Conservation (phyloP, 2,888 invertebrate species). For the Nemoura dubitans region DNA sequence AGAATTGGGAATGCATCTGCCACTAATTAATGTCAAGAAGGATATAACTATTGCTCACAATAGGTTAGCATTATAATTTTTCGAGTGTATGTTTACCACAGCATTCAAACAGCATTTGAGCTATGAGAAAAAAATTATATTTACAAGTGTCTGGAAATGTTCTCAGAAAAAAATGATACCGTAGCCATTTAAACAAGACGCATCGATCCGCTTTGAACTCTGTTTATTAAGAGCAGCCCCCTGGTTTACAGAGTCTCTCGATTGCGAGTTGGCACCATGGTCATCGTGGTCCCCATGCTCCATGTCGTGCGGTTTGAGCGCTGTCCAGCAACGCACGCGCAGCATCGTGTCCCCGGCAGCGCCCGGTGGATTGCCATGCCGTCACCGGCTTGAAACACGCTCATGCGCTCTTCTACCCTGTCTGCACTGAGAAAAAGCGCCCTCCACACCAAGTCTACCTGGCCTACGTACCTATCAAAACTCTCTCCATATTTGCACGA, state of each 20-base stretch:
- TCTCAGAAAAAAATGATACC: no score
- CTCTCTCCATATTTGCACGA: neutral
- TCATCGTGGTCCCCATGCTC: slow-evolving; percentile 56
- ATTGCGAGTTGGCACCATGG: slow-evolving; percentile 54
- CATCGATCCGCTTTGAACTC: no score
- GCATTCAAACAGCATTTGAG: no score
- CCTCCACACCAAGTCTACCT: neutral
- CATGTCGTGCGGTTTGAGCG: slow-evolving; percentile 58
- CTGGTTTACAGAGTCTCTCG: slow-evolving; percentile 40
- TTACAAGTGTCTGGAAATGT: no score
- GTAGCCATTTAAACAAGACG: no score
- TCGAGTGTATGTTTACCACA: no score
- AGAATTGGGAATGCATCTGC: no score
- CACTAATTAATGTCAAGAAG: no score
- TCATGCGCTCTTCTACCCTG: slow-evolving; percentile 58
- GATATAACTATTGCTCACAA: no score
- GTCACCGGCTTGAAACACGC: slow-evolving; percentile 58
- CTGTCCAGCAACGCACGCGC: slow-evolving; percentile 65
- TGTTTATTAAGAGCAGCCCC: no score
- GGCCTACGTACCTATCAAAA: neutral
- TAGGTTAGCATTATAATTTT: no score
- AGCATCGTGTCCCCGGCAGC: slow-evolving; percentile 59
- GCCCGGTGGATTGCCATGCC: slow-evolving; percentile 59
- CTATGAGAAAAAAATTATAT: no score
- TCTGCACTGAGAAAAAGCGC: slow-evolving; percentile 26